Conservation (phyloP, 2,888 invertebrate genomes). For the Trachelus iudaicus region DNA sequence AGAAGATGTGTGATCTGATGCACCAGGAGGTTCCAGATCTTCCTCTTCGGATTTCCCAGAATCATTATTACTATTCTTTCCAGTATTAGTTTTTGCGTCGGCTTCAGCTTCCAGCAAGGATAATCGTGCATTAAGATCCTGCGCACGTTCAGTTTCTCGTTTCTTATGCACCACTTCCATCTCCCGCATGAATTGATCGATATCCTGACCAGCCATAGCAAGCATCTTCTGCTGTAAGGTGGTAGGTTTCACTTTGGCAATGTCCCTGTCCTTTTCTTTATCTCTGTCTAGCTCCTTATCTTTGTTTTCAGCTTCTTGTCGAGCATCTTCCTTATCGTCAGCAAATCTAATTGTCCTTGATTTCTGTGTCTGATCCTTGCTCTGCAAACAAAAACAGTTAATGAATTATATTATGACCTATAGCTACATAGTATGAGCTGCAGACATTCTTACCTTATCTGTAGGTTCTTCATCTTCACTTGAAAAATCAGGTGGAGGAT, state of each 20-base stretch:
- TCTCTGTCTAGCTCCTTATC: constrained; percentile 60
- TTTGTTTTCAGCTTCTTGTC: constrained; percentile 65
- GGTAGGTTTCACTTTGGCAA: constrained; percentile 73
- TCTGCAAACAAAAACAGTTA: constrained; percentile 29
- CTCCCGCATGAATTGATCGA: constrained; percentile 93
- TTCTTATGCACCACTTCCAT: constrained; percentile 88
- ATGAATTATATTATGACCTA: not conserved
- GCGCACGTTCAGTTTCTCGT: constrained; percentile 75
- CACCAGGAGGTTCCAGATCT: constrained; percentile 47
- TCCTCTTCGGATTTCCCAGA: constrained; percentile 37
- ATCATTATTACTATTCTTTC: constrained; percentile 41
- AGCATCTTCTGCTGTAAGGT: constrained; percentile 88
- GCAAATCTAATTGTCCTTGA: constrained; percentile 73
- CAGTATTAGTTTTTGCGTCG: constrained; percentile 26
- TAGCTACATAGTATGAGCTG: no score
- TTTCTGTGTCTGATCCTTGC: constrained; percentile 66
- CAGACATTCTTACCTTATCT: constrained; percentile 44
- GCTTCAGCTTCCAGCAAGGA: constrained; percentile 52
- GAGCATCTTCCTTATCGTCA: constrained; percentile 70
- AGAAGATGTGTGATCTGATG: constrained; percentile 35
- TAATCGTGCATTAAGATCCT: constrained; percentile 71
- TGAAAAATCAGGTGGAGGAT: constrained; percentile 80
- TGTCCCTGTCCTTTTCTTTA: constrained; percentile 62
- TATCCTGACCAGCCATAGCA: constrained; percentile 90
- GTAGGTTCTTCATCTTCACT: constrained; percentile 70